Evolutionary conservation across 1,140 invertebrate genomes (phyloP), one percentile per base, ranked within the genome.

Genomic region (Triops cancriformis): DNA sequence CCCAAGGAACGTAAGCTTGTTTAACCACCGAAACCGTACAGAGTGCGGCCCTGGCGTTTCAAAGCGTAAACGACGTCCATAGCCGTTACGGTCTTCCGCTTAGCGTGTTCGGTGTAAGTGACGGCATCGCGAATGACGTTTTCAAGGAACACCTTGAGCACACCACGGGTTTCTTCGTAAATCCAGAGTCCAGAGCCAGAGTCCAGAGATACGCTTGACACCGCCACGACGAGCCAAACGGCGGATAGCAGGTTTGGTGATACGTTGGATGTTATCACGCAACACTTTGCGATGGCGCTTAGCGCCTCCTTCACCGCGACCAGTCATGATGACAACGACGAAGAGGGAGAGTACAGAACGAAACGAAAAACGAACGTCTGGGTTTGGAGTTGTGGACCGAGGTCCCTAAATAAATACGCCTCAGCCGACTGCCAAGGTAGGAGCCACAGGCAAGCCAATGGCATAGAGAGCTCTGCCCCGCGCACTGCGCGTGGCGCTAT

Each of bases 41-140:
- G 82, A 45, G 87, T 89, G 74, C 91, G 86, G 42, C 93, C 93
- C 86, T 94, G 93, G 74, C 92, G 85, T 84, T 95, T 95, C 80
- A 94, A 85, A 41, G 93, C 92, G 82, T 94, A 94, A 26, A 94
- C 93, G n/a, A 94, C 91, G 82, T 95, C 92, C 92, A 94, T 94
- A 75, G 93, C 92, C 10, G 93, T 94, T 45, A 90, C 87, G 26
- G 93, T 94, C 85, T 94, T 94, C 79, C 92, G 85, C 85, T 93
- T 93, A 80, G 91, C 91, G 84, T 93, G 91, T 83, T 92, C 91
- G 12, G 91, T 92, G 85, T 93, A 94, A n/a, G 91, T 93, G 75
- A 94, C 91, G 14, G 91, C 91, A 84, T 93, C 92, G 76, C 91
- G 87, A 82, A 94, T 94, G 0, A 94, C 91, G 82, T 93, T 93